Percentiles rank a stretch among this genome's conserved stretches.
Evolutionary conservation across 2,888 invertebrate genomes (phyloP).

Genomic region (Acronicta leporina): DNA sequence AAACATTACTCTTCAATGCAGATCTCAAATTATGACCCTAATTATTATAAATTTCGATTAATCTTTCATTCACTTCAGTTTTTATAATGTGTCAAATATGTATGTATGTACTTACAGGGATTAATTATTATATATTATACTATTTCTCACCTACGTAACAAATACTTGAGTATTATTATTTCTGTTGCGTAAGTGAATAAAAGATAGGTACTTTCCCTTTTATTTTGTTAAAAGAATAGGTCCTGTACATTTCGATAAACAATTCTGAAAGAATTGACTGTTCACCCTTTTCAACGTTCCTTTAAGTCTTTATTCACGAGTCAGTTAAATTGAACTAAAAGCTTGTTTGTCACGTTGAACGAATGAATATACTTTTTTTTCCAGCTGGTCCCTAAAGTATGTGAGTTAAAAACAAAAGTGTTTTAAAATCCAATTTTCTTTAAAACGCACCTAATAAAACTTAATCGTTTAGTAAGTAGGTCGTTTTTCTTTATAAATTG

Average conservation of each 20-base stretch:
- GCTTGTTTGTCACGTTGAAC: slow-evolving; percentile 38
- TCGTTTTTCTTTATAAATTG: slow-evolving; percentile 18
- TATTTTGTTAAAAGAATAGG: slow-evolving; percentile 33
- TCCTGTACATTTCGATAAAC: slow-evolving; percentile 32
- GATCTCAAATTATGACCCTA: no score
- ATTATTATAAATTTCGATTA: no score
- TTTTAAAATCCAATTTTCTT: slow-evolving; percentile 36
- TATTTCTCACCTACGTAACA: background rate
- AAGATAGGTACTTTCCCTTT: slow-evolving; percentile 16
- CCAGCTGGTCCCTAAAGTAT: slow-evolving; percentile 19
- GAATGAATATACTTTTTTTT: slow-evolving; percentile 29
- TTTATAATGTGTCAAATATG: no score
- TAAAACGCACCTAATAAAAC: slow-evolving; percentile 28
- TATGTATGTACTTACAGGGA: no score
- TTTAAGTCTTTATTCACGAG: slow-evolving; percentile 32
- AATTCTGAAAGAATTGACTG: slow-evolving; percentile 34
- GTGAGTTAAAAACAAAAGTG: slow-evolving; percentile 41
- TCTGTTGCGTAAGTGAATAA: slow-evolving; percentile 23
- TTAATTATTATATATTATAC: no score
- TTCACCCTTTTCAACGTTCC: slow-evolving; percentile 43
- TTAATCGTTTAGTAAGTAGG: slow-evolving; percentile 21
- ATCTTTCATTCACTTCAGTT: no score
- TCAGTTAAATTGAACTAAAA: slow-evolving; percentile 41
- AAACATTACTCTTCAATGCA: no score
- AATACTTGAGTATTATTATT: slow-evolving; percentile 1